Base-by-base conservation (phyloP, 2,888 invertebrate genomes). In the Dolomedes plantarius region DNA sequence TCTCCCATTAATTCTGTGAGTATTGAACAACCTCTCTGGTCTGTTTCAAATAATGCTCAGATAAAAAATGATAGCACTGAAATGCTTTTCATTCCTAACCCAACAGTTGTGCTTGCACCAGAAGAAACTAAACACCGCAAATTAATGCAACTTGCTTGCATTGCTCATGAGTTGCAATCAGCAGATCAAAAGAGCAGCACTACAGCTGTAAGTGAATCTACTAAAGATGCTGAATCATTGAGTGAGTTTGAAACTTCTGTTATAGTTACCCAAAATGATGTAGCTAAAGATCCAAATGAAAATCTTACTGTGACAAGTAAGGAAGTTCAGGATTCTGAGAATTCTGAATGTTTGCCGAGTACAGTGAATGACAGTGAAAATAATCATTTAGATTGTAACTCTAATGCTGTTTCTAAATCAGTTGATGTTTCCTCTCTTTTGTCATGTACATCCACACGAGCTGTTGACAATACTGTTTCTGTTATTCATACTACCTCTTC, bases 41-140 rank as follows among this genome's bases (percentile, higher is more conserved):
- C 65, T 29, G 65, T 65, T 13, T 13, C 29, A 65, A n/a, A 29
- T 19, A 31, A 13, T 29, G 31, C 3, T 16, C 28, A 29, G 1
- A 0, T 65, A 29, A 65, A 65, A 31, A 31, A 31, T 29, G 29
- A 28, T 16, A 29, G 65, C n/a, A 65, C 65, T 13, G 65, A 65
- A 65, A 65, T 65, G 65, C 29, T 65, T 65, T 65, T 65, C 65
- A 65, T 65, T 65, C 65, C 65, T 6, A 65, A 29, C 13, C 65
- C 65, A 13, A 31, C 65, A 29, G 62, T 62, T 62, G 2, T 65
- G 13, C n/a, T 31, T n/a, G 13, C 65, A 29, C 65, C 65, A 7
- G 65, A 65, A 31, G 65, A 65, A 31, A 29, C 65, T 16, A 65
- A 29, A 65, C 65, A 65, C 31, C 1, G 31, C 16, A 65, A 65